These are phyloP conservation scores for Meriones unguiculatus DNA, from an alignment of 2,113 vertebrate species.

Conservation along the genomic window DNA sequence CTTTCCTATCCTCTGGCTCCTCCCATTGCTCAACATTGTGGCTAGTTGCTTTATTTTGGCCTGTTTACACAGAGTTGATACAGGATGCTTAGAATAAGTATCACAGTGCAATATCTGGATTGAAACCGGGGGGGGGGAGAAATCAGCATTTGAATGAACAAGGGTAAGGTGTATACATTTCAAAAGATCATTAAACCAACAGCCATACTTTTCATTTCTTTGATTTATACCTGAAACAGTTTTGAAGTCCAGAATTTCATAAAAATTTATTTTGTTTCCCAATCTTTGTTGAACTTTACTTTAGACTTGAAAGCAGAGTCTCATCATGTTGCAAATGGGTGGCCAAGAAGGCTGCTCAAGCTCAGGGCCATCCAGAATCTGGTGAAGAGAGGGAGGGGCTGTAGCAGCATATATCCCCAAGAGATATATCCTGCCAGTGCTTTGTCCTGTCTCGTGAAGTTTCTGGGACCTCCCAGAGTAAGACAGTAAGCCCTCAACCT, in stretches of 20 bases:
- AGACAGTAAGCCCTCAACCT: background rate
- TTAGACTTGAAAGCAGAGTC: background rate
- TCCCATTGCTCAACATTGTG: too few species aligned
- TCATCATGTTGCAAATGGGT: background rate
- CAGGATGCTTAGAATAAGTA: too few species aligned
- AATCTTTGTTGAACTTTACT: background rate
- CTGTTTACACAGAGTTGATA: too few species aligned
- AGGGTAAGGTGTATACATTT: too few species aligned
- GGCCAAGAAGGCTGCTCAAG: background rate
- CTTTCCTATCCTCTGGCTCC: too few species aligned
- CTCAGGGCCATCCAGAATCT: background rate
- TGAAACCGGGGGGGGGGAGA: too few species aligned
- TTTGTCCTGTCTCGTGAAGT: background rate
- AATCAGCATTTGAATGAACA: too few species aligned
- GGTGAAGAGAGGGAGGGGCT: background rate
- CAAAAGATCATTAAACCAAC: too few species aligned
- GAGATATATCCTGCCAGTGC: background rate
- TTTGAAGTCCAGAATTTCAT: background rate
- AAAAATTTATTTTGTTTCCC: background rate
- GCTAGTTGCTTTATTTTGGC: too few species aligned
- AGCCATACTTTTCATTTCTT: background rate
- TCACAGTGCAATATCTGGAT: too few species aligned
- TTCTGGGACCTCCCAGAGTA: background rate
- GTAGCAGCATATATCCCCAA: background rate
- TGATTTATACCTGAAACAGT: background rate